Percentiles rank a stretch among this genome's conserved stretches.
phyloP scores from a whole-genome alignment of 2,797 vertebrate genomes.

The Anomalospiza imberbis region DNA sequence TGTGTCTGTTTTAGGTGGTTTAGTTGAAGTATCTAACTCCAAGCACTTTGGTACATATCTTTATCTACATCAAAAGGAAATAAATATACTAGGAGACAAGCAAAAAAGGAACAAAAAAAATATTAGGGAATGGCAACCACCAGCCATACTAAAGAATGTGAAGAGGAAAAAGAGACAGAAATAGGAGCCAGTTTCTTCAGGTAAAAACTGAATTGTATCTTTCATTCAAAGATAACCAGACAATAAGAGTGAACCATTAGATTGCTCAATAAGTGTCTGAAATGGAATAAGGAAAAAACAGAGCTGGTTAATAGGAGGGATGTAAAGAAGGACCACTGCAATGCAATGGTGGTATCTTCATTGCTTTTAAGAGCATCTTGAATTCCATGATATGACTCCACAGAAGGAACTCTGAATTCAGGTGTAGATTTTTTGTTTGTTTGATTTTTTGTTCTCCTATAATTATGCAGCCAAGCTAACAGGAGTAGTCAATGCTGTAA shows the following conservation, averaged over 20 bases:
- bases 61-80: background rate
- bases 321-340: background rate
- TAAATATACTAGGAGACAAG: background rate
- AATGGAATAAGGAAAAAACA: background rate
- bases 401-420: background rate
- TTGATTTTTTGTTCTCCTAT: background rate
- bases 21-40: background rate
- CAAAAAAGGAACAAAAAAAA: background rate
- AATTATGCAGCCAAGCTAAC: background rate
- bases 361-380: background rate
- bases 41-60: background rate
- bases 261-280: background rate
- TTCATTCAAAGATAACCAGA: background rate
- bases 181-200: background rate
- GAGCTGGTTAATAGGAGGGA: background rate
- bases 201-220: background rate
- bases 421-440: background rate
- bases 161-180: background rate
- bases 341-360: background rate
- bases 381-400: background rate
- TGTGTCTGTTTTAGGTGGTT: background rate
- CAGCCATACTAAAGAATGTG: background rate
- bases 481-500: background rate
- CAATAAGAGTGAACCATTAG: background rate
- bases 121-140: background rate